Conservation (phyloP, 2,888 invertebrate genomes). For the Cosmia pyralina region DNA sequence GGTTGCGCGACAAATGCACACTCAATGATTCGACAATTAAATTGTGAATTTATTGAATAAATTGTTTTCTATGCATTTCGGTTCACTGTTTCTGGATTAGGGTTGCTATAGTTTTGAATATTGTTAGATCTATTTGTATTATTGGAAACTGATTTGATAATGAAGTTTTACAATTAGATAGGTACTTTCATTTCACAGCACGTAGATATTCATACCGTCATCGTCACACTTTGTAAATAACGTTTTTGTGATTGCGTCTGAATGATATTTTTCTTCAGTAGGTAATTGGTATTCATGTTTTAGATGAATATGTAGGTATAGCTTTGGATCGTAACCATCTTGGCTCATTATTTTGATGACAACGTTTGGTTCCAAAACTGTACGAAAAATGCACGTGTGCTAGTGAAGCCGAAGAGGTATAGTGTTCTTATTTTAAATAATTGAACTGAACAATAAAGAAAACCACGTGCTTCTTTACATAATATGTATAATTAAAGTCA, state of each 20-base stretch:
- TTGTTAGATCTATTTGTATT: background rate
- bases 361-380: too few species aligned
- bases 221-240: background rate
- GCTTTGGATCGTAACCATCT: too few species aligned
- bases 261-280: too few species aligned
- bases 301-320: too few species aligned
- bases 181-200: background rate
- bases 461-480: too few species aligned
- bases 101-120: slow-evolving; percentile 7
- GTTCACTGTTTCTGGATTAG: slow-evolving; percentile 27
- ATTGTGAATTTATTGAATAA: slow-evolving; percentile 84
- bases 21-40: slow-evolving; percentile 87
- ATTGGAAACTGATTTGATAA: background rate
- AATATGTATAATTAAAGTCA: too few species aligned
- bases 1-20: slow-evolving; percentile 73
- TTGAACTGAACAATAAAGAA: too few species aligned
- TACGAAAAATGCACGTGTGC: too few species aligned
- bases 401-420: too few species aligned
- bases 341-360: too few species aligned
- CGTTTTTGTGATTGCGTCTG: background rate
- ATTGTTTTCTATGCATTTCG: slow-evolving; percentile 67
- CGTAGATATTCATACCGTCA: background rate
- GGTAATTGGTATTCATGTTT: too few species aligned
- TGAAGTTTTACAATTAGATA: background rate
- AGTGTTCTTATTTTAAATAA: too few species aligned